Base-by-base conservation (phyloP, 2,888 invertebrate genomes). In the Schrankia costaestrigalis region DNA sequence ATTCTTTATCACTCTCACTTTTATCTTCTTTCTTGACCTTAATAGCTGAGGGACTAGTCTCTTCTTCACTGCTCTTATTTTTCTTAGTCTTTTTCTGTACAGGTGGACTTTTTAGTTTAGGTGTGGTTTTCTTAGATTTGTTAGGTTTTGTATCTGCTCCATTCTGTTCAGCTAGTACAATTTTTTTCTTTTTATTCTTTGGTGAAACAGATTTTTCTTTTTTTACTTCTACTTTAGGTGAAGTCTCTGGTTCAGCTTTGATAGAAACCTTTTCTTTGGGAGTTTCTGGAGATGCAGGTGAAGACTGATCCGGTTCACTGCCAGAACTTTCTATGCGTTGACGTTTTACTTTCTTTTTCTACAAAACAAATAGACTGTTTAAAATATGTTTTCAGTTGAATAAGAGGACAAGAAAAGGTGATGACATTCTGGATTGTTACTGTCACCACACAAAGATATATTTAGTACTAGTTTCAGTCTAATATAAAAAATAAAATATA, bases 321-420 rank as follows among this genome's bases (percentile, higher is more conserved):
- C 62, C 72, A 0, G 83, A 81, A 29, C 85, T 87, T 19, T 79
- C 78, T 48, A 84, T 82, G 11, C 83, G 57, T 39, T 72, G 78
- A 0, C 84, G 71, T 63, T 86, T 87, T 5, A 44, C 11, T 56
- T 72, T 80, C 42, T 71, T 78, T 52, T 76, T 79, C 81, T 80
- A 41, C 13, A 33, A 35, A 7, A 4, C 22, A 2, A 21, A 29
- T 24, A 11, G 23, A 4, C 23, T 5, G 17, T 17, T 17, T 5
- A 3, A 17, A 5, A 17, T 17, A n/a, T n/a, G n/a, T n/a, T n/a
- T n/a, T n/a, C n/a, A n/a, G n/a, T n/a, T n/a, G n/a, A n/a, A n/a
- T n/a, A n/a, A n/a, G n/a, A n/a, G n/a, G n/a, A n/a, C n/a, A n/a
- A n/a, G n/a, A n/a, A n/a, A n/a, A n/a, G n/a, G n/a, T n/a, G n/a